Base-by-base conservation (phyloP, 1,140 invertebrate species). In the Thrips palmi region DNA sequence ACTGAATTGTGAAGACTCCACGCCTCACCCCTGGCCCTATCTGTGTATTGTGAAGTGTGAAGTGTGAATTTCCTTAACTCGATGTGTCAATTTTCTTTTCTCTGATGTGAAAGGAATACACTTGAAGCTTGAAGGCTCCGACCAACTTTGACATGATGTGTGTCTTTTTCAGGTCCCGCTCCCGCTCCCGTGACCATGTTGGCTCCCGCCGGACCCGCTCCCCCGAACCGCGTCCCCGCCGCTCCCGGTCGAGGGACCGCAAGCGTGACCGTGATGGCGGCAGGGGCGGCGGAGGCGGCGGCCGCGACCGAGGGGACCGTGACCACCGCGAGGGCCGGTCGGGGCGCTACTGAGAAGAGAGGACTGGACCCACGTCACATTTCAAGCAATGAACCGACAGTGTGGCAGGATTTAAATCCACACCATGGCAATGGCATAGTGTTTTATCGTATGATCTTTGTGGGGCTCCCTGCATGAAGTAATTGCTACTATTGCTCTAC, bases 161-260 rank as follows among this genome's bases (percentile, higher is more conserved):
- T 15, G 14, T 45, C 11, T n/a, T 19, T 37, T 23, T 22, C 37
- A 44, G 37, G 35, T 51, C 45, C 25, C 48, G 45, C 27, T 46
- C 47, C 43, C 33, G 47, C 12, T 51, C 45, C 30, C 42, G 45
- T 33, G 44, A 44, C 37, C 46, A 43, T 43, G 47, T 46, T 31
- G 47, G 49, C 12, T 46, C 46, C 20, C 39, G 47, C 4, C 39
- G 45, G 18, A 44, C 44, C 7, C 40, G 51, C 14, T 47, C 50
- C 23, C 48, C 47, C 23, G 40, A 36, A 10, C 35, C 19, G 36
- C 28, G 40, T 27, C 15, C 36, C 4, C 29, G 27, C 8, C 10
- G 24, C 11, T 33, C 23, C 8, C 20, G 33, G 17, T 28, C 22
- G 0, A 29, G 30, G 10, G 35, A 37, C 12, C 18, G 37, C 18